Percentiles rank a stretch among this genome's conserved stretches.
Conservation (phyloP, 2,797 vertebrate species). For the Darevskia mixta region DNA sequence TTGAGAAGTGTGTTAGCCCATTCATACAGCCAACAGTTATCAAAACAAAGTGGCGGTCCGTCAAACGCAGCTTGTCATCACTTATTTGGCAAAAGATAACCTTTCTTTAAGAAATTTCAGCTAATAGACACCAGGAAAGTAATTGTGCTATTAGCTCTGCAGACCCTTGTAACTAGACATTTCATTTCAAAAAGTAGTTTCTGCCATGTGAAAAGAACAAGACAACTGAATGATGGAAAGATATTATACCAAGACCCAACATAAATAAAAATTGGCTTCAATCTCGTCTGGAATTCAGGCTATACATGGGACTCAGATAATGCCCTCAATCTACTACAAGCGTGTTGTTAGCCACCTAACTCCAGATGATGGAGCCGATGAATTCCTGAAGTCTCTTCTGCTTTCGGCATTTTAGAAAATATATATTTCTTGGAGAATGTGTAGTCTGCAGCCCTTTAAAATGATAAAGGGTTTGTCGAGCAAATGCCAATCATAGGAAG, state of each 20-base stretch:
- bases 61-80: conserved; percentile 68
- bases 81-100: conserved; percentile 65
- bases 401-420: conserved; percentile 64
- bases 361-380: conserved; percentile 51
- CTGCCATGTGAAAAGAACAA: conserved; percentile 33
- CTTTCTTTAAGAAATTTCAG: conserved; percentile 61
- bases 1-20: conserved; percentile 63
- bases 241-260: conserved; percentile 56
- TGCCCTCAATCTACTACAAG: conserved; percentile 63
- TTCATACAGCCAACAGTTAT: conserved; percentile 73
- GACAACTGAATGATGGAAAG: conserved; percentile 56
- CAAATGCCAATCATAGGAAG: conserved; percentile 39
- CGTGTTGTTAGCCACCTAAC: conserved; percentile 53
- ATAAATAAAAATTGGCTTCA: conserved; percentile 59
- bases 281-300: conserved; percentile 67
- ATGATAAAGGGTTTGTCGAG: conserved; percentile 31
- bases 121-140: conserved; percentile 73
- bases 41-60: conserved; percentile 71
- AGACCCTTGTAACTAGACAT: conserved; percentile 54
- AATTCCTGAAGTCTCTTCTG: conserved; percentile 74
- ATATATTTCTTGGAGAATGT: conserved; percentile 52
- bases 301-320: conserved; percentile 66
- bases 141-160: conserved; percentile 53
- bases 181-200: conserved; percentile 63
- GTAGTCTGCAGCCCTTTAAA: not conserved